Percentiles rank a stretch among this genome's conserved stretches.
These are phyloP conservation scores for Ascidia mentula DNA, from an alignment of 23 tunicate species.

Conservation along the genomic window DNA sequence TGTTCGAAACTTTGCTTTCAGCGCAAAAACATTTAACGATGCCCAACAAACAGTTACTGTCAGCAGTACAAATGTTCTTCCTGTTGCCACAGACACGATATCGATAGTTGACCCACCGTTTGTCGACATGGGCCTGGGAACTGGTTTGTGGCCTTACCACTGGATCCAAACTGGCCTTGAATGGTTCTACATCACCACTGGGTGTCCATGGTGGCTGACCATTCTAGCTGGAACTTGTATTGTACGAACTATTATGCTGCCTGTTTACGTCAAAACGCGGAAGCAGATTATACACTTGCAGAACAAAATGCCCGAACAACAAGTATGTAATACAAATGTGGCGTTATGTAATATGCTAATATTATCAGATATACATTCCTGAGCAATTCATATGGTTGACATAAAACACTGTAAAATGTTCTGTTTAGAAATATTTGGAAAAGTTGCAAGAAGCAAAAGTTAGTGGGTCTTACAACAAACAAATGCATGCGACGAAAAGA, in stretches of 20 bases:
- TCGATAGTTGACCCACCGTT: conserved; percentile 68
- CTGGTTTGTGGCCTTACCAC: conserved; percentile 58
- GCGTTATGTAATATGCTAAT: no score
- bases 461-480: not conserved
- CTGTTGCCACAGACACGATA: not conserved
- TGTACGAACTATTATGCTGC: conserved; percentile 48
- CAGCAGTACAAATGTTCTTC: not conserved
- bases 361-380: no score
- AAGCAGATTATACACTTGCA: conserved; percentile 25
- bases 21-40: not conserved
- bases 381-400: no score
- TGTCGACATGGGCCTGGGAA: conserved; percentile 67
- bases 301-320: conserved; percentile 24
- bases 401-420: not conserved
- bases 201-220: conserved; percentile 73
- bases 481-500: not conserved
- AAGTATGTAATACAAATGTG: no score
- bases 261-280: conserved; percentile 34
- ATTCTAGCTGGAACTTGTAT: conserved; percentile 55
- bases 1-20: not conserved
- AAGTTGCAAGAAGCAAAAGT: conserved; percentile 1
- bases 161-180: conserved; percentile 59
- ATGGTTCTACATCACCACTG: conserved; percentile 39
- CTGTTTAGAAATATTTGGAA: not conserved
- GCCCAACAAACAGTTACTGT: not conserved